A percentile compares a stretch with the other conserved stretches of the same genome.
These are phyloP conservation scores for Pogonocichla stellata DNA, from an alignment of 2,113 vertebrate genomes.

Conservation along the genomic window DNA sequence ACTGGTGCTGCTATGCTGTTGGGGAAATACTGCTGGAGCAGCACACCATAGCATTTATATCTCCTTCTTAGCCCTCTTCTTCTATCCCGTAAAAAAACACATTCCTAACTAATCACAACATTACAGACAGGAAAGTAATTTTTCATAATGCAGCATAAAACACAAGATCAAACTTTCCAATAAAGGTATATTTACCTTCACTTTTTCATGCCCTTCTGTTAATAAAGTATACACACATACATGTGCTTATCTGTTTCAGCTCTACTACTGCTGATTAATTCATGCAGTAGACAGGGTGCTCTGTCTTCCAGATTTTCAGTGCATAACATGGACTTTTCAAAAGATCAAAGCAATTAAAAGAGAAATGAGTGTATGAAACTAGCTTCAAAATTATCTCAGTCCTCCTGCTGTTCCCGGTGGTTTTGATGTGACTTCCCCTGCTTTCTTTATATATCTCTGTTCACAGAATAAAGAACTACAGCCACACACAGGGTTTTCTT, in stretches of 20 bases:
- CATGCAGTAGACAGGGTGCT: background rate
- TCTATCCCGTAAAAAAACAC: background rate
- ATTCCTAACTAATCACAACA: background rate
- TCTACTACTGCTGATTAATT: background rate
- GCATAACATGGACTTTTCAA: background rate
- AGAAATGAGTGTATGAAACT: constrained; percentile 4
- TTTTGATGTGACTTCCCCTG: background rate
- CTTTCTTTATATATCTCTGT: background rate
- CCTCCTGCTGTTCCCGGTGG: background rate
- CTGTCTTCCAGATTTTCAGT: background rate
- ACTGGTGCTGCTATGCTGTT: background rate
- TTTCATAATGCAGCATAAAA: background rate
- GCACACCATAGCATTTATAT: background rate
- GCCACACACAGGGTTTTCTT: background rate
- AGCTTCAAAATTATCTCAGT: constrained; percentile 7
- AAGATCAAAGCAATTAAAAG: constrained; percentile 63
- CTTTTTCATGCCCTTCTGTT: background rate
- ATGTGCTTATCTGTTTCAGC: background rate
- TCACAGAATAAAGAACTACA: background rate
- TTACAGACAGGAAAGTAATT: background rate
- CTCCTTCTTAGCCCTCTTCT: background rate
- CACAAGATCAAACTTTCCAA: background rate
- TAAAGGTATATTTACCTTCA: background rate
- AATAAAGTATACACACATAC: background rate
- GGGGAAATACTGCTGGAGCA: background rate